Percentiles rank a stretch among this genome's conserved stretches.
Evolutionary conservation across 1,140 invertebrate genomes (phyloP).

Genomic region (Frieseomelitta varia): DNA sequence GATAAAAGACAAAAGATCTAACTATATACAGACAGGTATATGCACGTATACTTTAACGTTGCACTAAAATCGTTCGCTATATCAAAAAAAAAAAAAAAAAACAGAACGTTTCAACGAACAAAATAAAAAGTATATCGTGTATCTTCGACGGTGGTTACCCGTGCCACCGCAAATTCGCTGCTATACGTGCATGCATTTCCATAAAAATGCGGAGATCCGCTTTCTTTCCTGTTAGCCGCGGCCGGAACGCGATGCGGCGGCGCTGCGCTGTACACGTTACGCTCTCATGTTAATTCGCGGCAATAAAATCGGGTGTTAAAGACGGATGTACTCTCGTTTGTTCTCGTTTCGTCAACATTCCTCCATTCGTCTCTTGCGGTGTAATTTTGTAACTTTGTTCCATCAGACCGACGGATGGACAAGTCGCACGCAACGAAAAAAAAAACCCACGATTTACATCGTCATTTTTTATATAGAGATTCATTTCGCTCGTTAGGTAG

Average conservation of each 20-base stretch:
- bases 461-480: neutral
- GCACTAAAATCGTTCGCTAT: neutral
- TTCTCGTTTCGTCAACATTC: slow-evolving; percentile 16
- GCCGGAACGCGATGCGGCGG: slow-evolving; percentile 37
- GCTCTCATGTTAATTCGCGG: slow-evolving; percentile 42
- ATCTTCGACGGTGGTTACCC: neutral
- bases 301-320: slow-evolving; percentile 29
- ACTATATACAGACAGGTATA: neutral
- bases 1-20: neutral
- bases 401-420: neutral
- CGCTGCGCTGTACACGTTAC: slow-evolving; percentile 18
- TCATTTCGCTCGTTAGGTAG: neutral
- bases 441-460: neutral
- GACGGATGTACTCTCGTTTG: slow-evolving; percentile 5
- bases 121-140: slow-evolving; percentile 1
- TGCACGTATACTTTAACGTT: neutral
- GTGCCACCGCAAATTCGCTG: neutral
- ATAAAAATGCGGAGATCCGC: slow-evolving; percentile 49
- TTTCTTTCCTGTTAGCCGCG: slow-evolving; percentile 48
- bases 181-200: slow-evolving; percentile 34
- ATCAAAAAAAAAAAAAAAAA: neutral
- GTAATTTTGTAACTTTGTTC: neutral
- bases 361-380: neutral
- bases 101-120: neutral
- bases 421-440: neutral